Percentiles rank a stretch among this genome's conserved stretches.
Conservation (phyloP, 2,113 vertebrate species). For the Bombycilla garrulus region DNA sequence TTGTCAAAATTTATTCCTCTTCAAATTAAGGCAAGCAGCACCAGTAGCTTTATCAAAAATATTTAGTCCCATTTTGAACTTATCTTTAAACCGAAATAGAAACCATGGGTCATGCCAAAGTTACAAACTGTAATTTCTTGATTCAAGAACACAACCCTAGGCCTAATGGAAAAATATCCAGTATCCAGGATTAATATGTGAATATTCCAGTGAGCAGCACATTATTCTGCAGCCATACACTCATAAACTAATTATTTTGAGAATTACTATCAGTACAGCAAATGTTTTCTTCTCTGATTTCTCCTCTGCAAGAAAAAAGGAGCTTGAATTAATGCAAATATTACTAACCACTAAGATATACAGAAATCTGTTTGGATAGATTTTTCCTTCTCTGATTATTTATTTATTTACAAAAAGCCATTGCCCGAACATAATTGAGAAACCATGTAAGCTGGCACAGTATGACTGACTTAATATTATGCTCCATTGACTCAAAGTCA, state of each 20-base stretch:
- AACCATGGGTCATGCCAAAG: not conserved
- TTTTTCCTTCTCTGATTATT: not conserved
- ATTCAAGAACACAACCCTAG: not conserved
- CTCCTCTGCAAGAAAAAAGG: not conserved
- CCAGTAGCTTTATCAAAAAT: not conserved
- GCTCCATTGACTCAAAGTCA: not conserved
- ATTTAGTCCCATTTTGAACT: not conserved
- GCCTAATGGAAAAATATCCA: not conserved
- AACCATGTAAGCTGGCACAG: not conserved
- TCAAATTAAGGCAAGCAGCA: not conserved
- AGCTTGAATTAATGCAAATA: not conserved
- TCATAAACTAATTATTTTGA: not conserved
- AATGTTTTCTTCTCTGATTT: not conserved
- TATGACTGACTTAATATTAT: not conserved
- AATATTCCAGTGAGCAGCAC: not conserved
- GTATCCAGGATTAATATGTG: not conserved
- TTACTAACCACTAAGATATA: not conserved
- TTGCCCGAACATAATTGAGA: not conserved
- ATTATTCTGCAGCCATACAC: not conserved
- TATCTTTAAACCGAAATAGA: not conserved
- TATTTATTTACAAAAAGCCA: not conserved
- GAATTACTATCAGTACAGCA: not conserved
- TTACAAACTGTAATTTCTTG: not conserved
- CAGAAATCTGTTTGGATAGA: not conserved
- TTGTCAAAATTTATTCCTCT: not conserved